phyloP scores from a whole-genome alignment of 2,797 vertebrate species.

The Crenichthys baileyi region DNA sequence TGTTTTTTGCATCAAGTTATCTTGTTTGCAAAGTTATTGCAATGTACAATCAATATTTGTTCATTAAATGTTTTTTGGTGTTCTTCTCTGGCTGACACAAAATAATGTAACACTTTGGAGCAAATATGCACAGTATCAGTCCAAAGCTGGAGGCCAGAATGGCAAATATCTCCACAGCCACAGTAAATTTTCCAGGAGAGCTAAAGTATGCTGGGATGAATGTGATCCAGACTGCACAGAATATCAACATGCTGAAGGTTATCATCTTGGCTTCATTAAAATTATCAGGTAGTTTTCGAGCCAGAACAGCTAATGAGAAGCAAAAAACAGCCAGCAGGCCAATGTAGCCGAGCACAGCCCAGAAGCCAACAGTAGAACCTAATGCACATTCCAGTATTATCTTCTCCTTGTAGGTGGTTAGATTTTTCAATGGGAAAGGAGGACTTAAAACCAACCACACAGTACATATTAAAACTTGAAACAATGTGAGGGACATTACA shows the following conservation, averaged over 20 bases:
- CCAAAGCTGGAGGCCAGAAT: slow-evolving; percentile 8
- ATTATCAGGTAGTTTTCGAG: too few species aligned
- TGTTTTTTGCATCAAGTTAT: too few species aligned
- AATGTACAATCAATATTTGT: slow-evolving; percentile 2
- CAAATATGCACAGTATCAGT: neutral
- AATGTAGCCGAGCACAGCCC: slow-evolving; percentile 70
- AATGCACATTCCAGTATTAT: too few species aligned
- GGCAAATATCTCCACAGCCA: neutral
- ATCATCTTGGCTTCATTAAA: too few species aligned
- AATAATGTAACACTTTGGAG: neutral
- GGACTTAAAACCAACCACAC: too few species aligned
- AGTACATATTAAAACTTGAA: too few species aligned
- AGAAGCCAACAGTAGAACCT: slow-evolving; percentile 69
- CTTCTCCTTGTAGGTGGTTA: too few species aligned
- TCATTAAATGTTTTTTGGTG: neutral
- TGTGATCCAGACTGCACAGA: neutral
- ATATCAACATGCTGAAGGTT: too few species aligned
- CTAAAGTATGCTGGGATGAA: neutral
- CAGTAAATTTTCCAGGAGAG: neutral
- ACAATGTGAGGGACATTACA: neutral
- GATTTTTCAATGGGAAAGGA: too few species aligned
- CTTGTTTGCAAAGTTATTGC: too few species aligned
- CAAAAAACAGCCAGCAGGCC: slow-evolving; percentile 37
- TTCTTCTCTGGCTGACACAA: neutral
- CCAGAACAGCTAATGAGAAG: too few species aligned